phyloP scores from a whole-genome alignment of 2,113 vertebrate genomes.

The Myiozetetes cayanensis region DNA sequence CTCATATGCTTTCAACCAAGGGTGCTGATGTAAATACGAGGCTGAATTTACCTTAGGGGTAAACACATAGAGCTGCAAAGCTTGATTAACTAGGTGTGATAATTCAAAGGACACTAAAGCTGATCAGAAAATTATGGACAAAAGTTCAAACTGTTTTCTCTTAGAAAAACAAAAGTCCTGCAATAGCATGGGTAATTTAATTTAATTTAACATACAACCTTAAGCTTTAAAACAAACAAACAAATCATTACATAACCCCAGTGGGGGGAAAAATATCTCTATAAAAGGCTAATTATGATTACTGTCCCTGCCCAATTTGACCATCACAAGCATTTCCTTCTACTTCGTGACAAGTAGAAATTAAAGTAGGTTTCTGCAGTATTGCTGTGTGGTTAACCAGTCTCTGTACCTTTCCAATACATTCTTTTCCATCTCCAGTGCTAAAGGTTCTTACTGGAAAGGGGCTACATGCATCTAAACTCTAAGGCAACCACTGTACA shows the following conservation, averaged over 20 bases:
- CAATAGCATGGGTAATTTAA: not conserved
- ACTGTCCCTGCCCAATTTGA: not conserved
- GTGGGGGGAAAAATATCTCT: rapidly evolving
- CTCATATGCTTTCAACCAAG: not conserved
- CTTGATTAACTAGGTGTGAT: not conserved
- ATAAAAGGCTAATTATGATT: not conserved
- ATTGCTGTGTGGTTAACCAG: not conserved
- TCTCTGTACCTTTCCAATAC: not conserved
- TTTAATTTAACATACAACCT: not conserved
- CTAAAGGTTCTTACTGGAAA: not conserved
- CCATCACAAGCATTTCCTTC: not conserved
- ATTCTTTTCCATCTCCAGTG: not conserved
- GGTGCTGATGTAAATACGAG: not conserved
- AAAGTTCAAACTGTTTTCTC: not conserved
- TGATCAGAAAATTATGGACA: not conserved
- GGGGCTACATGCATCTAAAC: rapidly evolving
- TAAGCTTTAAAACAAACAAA: not conserved
- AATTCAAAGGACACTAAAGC: not conserved
- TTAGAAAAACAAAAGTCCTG: not conserved
- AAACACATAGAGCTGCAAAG: not conserved
- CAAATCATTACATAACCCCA: not conserved
- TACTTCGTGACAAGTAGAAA: not conserved
- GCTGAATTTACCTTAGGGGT: not conserved
- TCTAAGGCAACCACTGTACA: not conserved
- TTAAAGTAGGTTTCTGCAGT: not conserved